Base-by-base conservation (phyloP, 2,888 invertebrate species). In the Temnothorax rugatulus region DNA sequence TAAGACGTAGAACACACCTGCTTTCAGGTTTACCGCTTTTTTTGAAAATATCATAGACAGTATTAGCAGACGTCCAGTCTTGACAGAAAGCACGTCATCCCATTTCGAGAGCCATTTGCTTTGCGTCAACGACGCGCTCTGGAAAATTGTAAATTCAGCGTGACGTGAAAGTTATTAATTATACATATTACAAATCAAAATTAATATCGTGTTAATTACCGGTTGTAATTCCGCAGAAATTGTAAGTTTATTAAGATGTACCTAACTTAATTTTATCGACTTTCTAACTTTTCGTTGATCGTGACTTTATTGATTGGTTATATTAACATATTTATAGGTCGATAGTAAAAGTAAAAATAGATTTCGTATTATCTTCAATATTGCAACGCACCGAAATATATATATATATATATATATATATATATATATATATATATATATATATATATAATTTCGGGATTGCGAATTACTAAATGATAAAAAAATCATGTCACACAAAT, bases 51-150 rank as follows among this genome's bases (percentile, higher is more conserved):
- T 90, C 50, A 87, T 82, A 21, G 92, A 90, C n/a, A 91, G 84
- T 44, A 90, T 85, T 54, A 93, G 61, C 25, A 90, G 15, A 47
- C 84, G 69, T 9, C 66, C 79, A 18, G 85, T 74, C 15, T 85
- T 59, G 9, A 79, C 18, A 18, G 86, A 54, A 54, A 66, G 29
- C 59, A 90, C 86, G n/a, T 86, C 52, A 64, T 91, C 83, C 93
- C 93, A 93, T 7, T 88, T 84, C 9, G 92, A 92, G 11, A 89
- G 84, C 93, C 93, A 93, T 25, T 91, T 91, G 29, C 89, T 88
- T 54, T 79, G 68, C 61, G 47, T 64, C 52, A 84, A 44, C 29
- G 25, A 47, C 4, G 77, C 41, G 68, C 75, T 87, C 87, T 69
- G 68, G 21, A 66, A 64, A 41, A 61, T 54, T n/a, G 11, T 63